Evolutionary conservation across 2,113 vertebrate species (phyloP).

Genomic region (Elephas maximus): DNA sequence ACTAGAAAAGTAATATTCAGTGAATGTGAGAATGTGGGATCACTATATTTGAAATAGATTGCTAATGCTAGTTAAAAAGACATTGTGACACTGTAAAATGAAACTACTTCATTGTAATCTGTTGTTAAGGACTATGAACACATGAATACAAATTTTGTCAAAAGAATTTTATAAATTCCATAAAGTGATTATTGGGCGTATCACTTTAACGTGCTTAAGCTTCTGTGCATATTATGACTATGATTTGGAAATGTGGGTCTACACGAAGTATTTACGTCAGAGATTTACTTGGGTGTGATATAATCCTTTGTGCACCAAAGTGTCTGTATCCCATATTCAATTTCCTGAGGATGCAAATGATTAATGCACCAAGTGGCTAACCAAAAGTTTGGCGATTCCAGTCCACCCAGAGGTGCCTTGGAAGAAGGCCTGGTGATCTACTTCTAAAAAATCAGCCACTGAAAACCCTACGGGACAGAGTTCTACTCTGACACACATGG

Average conservation of each 20-base stretch:
- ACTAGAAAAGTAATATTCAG: constrained; percentile 28
- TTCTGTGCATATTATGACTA: background rate
- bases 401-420: background rate
- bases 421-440: background rate
- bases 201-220: background rate
- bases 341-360: background rate
- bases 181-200: constrained; percentile 8
- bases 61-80: constrained; percentile 4
- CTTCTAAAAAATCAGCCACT: background rate
- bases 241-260: constrained; percentile 9
- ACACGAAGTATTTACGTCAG: background rate
- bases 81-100: background rate
- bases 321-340: background rate
- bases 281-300: background rate
- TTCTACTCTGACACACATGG: background rate
- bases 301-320: background rate
- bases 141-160: constrained; percentile 4
- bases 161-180: constrained; percentile 58
- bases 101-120: constrained; percentile 5
- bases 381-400: background rate
- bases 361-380: background rate
- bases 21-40: background rate
- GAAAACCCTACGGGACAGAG: background rate
- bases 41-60: constrained; percentile 24
- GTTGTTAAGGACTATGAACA: constrained; percentile 18